These are phyloP conservation scores for Anisognathus igniventris DNA, from an alignment of 2,797 vertebrate genomes.

Conservation along the genomic window DNA sequence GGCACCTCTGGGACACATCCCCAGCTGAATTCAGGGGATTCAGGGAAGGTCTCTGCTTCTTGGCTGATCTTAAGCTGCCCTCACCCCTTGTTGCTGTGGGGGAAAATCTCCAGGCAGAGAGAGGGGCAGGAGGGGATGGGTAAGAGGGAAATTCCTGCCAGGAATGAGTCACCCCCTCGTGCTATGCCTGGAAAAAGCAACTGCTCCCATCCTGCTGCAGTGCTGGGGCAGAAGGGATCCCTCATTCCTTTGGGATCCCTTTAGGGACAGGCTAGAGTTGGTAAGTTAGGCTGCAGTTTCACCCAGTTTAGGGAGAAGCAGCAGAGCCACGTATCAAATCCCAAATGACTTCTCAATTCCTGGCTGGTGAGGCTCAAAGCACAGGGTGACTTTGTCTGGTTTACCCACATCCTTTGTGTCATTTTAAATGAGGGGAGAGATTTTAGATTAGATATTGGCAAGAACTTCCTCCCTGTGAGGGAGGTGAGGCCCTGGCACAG, in stretches of 20 bases:
- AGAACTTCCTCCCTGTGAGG: neutral
- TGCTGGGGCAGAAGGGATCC: neutral
- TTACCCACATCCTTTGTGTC: neutral
- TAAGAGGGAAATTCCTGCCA: constrained; percentile 4
- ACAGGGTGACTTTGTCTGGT: neutral
- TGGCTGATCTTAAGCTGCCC: neutral
- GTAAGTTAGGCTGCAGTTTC: neutral
- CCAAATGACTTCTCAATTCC: neutral
- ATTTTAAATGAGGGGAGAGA: neutral
- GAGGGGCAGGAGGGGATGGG: neutral
- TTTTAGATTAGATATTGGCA: neutral
- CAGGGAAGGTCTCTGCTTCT: neutral
- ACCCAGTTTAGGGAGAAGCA: neutral
- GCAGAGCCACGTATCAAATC: neutral
- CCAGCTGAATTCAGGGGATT: neutral
- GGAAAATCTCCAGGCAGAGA: neutral
- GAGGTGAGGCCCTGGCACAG: neutral
- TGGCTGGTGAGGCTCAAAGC: neutral
- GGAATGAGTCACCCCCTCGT: neutral
- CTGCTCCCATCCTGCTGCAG: neutral
- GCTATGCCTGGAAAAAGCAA: constrained; percentile 6
- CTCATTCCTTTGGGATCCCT: neutral
- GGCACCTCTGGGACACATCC: neutral
- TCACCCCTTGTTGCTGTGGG: neutral
- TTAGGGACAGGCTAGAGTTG: neutral